A percentile compares a stretch with the other conserved stretches of the same genome.
phyloP scores from a whole-genome alignment of 2,113 vertebrate species.

The Anarrhichthys ocellatus region DNA sequence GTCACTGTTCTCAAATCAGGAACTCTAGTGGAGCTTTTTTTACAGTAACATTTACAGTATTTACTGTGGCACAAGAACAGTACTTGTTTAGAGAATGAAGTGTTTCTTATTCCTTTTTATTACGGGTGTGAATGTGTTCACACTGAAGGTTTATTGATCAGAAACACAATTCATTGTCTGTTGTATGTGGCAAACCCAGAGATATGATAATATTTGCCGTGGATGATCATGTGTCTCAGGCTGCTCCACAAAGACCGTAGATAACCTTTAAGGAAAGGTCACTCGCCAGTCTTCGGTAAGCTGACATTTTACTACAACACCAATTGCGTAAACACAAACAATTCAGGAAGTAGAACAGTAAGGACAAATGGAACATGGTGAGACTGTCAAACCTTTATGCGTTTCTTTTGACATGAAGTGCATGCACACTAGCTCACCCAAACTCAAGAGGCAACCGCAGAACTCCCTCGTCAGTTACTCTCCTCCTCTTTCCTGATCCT shows the following conservation, averaged over 20 bases:
- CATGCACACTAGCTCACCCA: slow-evolving; percentile 83
- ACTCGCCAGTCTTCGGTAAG: slow-evolving; percentile 47
- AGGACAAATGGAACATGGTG: slow-evolving; percentile 21
- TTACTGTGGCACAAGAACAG: background rate
- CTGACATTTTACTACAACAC: slow-evolving; percentile 45
- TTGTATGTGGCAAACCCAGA: background rate
- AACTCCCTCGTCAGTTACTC: slow-evolving; percentile 90
- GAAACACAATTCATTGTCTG: background rate
- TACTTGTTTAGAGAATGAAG: background rate
- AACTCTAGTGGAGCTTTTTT: background rate
- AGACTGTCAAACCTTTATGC: slow-evolving; percentile 18
- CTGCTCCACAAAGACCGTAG: slow-evolving; percentile 20
- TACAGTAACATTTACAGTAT: background rate
- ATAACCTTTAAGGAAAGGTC: slow-evolving; percentile 42
- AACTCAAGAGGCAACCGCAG: slow-evolving; percentile 91
- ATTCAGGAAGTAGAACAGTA: slow-evolving; percentile 5
- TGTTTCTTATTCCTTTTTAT: background rate
- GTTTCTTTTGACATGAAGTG: slow-evolving; percentile 16
- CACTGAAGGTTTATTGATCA: background rate
- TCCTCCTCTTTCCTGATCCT: slow-evolving; percentile 88
- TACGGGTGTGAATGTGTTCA: background rate
- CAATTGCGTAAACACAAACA: slow-evolving; percentile 38
- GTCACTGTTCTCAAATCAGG: slow-evolving; percentile 3
- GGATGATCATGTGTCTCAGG: background rate
- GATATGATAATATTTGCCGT: background rate